These are phyloP conservation scores for Geodia barretti DNA, from an alignment of 37 sponge, comb jelly and placozoan species.

Conservation along the genomic window DNA sequence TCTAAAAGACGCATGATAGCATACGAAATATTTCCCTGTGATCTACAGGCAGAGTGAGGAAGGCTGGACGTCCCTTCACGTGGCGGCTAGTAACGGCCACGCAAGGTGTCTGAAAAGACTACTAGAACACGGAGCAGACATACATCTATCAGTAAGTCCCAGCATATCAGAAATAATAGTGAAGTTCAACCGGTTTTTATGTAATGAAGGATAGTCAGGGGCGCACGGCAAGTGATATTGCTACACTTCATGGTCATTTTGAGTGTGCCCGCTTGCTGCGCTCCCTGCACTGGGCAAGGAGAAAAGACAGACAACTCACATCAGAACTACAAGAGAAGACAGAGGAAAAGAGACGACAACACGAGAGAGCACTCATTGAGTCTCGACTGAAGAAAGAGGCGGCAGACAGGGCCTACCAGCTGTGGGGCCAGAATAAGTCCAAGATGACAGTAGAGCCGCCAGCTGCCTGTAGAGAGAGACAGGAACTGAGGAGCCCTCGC, in stretches of 20 bases:
- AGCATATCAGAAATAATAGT: neutral
- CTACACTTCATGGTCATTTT: slow-evolving; percentile 47
- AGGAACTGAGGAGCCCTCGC: neutral
- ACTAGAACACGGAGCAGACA: slow-evolving; percentile 52
- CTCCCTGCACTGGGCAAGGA: slow-evolving; percentile 70
- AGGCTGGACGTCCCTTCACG: slow-evolving; percentile 60
- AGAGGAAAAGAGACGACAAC: neutral
- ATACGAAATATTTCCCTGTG: neutral
- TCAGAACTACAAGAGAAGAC: slow-evolving; percentile 14
- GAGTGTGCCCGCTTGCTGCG: slow-evolving; percentile 69
- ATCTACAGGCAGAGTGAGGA: slow-evolving; percentile 21
- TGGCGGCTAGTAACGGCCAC: slow-evolving; percentile 42
- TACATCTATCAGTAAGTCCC: slow-evolving; percentile 41
- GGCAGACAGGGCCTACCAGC: slow-evolving; percentile 33
- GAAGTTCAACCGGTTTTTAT: neutral
- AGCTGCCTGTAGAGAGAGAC: slow-evolving; percentile 10
- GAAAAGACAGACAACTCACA: slow-evolving; percentile 36
- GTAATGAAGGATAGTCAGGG: slow-evolving; percentile 50
- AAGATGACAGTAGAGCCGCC: neutral
- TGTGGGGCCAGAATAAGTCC: slow-evolving; percentile 41
- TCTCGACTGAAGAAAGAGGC: slow-evolving; percentile 26
- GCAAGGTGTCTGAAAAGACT: slow-evolving; percentile 40
- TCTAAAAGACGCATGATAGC: neutral
- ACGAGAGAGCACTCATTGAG: slow-evolving; percentile 4
- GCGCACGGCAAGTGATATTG: slow-evolving; percentile 47